A percentile compares a stretch with the other conserved stretches of the same genome.
Evolutionary conservation across 2,797 vertebrate species (phyloP).

Genomic region (Chelonia mydas): DNA sequence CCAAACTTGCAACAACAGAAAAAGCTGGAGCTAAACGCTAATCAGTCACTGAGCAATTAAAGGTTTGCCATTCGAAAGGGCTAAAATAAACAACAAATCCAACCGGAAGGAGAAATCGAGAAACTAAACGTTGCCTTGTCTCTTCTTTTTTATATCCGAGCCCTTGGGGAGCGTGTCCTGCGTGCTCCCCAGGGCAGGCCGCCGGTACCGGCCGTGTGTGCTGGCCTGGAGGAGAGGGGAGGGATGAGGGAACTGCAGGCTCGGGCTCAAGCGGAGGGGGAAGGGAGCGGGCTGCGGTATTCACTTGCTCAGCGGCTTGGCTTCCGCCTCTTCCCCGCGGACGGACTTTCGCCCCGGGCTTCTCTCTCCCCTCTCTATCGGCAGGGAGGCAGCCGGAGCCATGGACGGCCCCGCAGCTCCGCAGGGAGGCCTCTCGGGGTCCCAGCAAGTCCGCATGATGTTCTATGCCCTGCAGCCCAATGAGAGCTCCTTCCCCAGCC

Average conservation of each 20-base stretch:
- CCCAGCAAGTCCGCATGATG: slow-evolving; percentile 81
- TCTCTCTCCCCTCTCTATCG: background rate
- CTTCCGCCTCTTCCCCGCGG: background rate
- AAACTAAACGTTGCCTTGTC: background rate
- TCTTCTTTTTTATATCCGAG: background rate
- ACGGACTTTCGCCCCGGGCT: background rate
- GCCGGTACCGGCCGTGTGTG: background rate
- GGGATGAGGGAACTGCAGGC: too few species aligned
- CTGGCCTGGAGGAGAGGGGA: background rate
- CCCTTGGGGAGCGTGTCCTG: too few species aligned
- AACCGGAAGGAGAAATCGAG: background rate
- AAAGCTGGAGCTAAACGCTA: background rate
- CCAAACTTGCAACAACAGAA: background rate
- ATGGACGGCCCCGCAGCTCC: background rate
- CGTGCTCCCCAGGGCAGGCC: background rate
- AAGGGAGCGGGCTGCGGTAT: background rate
- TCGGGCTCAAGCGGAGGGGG: too few species aligned
- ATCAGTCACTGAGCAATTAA: background rate
- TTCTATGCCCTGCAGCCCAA: slow-evolving; percentile 87
- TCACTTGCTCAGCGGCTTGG: background rate
- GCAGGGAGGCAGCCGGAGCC: background rate
- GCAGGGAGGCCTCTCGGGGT: slow-evolving; percentile 48
- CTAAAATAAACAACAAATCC: background rate
- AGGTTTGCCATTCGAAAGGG: background rate
- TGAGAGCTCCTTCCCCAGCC: slow-evolving; percentile 85